phyloP scores from a whole-genome alignment of 2,888 invertebrate species.

The Parapristionchus giblindavisi region DNA sequence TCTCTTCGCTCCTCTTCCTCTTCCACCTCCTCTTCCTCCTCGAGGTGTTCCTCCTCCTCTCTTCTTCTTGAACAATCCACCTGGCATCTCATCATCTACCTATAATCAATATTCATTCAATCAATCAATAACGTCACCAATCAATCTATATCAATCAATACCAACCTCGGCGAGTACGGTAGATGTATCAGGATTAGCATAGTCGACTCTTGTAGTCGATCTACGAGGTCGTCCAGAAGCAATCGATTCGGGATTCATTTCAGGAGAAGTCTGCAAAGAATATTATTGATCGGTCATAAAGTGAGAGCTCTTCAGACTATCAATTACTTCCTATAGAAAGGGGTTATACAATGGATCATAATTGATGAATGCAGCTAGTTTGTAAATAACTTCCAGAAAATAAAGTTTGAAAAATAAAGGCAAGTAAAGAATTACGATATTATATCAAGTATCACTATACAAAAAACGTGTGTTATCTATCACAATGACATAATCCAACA shows the following conservation, averaged over 20 bases:
- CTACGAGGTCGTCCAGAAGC: conserved; percentile 63
- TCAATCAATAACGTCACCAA: background rate
- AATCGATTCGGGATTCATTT: conserved; percentile 50
- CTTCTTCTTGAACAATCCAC: conserved; percentile 57
- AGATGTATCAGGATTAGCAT: conserved; percentile 66
- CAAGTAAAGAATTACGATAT: no score
- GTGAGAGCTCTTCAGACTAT: no score
- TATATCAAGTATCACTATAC: no score
- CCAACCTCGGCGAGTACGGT: conserved; percentile 51
- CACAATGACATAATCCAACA: no score
- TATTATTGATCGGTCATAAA: no score
- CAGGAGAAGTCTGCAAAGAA: no score
- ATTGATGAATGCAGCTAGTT: no score
- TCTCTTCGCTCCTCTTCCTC: conserved; percentile 38
- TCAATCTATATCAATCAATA: background rate
- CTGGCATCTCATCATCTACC: conserved; percentile 67
- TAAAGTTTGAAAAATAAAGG: no score
- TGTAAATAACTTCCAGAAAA: no score
- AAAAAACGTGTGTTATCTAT: no score
- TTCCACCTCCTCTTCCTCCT: conserved; percentile 39
- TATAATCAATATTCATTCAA: conserved; percentile 42
- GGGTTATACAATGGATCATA: no score
- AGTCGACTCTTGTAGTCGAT: conserved; percentile 61
- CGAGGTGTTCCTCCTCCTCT: conserved; percentile 37
- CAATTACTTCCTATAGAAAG: no score